Conservation (phyloP, 2,797 vertebrate genomes). For the Chelmon rostratus region DNA sequence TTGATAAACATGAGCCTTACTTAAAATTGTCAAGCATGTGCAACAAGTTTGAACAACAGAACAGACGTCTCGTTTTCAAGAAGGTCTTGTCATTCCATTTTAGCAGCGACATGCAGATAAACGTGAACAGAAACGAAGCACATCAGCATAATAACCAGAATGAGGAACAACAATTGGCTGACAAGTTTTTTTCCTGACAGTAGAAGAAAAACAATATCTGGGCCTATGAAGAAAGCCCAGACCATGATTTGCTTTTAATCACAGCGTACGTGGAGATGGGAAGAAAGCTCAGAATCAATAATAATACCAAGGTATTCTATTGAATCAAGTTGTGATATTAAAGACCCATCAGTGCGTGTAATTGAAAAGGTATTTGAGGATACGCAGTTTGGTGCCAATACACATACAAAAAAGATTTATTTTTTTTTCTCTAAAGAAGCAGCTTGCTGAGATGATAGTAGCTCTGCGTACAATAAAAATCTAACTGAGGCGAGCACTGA, state of each 20-base stretch:
- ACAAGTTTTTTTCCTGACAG: neutral
- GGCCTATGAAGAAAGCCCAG: neutral
- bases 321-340: neutral
- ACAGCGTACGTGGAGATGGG: neutral
- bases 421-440: neutral
- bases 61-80: too few species aligned
- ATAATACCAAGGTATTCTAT: neutral
- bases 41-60: neutral
- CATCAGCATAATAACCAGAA: neutral
- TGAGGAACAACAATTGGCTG: neutral
- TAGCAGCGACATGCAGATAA: neutral
- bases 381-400: neutral
- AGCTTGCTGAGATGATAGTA: neutral
- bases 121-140: too few species aligned
- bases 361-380: neutral
- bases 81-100: too few species aligned
- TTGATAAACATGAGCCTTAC: neutral
- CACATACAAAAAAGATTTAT: neutral
- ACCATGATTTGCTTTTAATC: neutral
- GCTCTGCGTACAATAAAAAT: neutral
- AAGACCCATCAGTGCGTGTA: neutral
- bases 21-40: neutral
- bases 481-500: neutral
- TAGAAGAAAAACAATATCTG: neutral
- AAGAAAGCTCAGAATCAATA: conserved; percentile 5